Evolutionary conservation across 1,140 invertebrate species (phyloP).

Genomic region (Lanistes nyassanus): DNA sequence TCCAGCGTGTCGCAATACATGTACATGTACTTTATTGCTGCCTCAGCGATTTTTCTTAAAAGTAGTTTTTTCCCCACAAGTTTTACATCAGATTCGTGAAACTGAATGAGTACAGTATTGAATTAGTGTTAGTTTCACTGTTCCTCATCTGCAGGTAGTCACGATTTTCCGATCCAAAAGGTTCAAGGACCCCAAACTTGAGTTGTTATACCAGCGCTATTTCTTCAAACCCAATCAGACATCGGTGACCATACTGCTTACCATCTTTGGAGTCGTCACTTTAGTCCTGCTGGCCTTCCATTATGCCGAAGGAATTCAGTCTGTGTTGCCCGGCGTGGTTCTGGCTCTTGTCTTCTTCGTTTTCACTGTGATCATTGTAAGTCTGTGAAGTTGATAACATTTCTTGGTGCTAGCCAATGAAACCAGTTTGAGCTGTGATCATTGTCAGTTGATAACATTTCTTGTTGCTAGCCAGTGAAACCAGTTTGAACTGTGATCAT

Average conservation of each 20-base stretch:
- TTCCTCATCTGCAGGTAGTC: conserved; percentile 22
- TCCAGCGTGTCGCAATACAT: no score
- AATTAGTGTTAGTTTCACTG: conserved; percentile 27
- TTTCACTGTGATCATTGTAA: conserved; percentile 76
- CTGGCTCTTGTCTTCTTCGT: conserved; percentile 62
- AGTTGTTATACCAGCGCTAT: conserved; percentile 90
- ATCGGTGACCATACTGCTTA: conserved; percentile 85
- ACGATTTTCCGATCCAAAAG: conserved; percentile 52
- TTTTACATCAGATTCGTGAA: neutral
- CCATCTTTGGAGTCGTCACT: conserved; percentile 78
- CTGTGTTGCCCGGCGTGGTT: conserved; percentile 53
- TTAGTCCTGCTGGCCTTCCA: conserved; percentile 71
- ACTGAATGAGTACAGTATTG: no score
- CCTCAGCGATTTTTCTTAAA: neutral
- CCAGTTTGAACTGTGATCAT: no score
- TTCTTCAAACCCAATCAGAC: conserved; percentile 92
- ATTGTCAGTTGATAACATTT: no score
- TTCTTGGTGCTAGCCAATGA: no score
- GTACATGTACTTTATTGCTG: neutral
- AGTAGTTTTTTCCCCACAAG: neutral
- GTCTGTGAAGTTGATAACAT: no score
- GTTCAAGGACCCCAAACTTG: conserved; percentile 69
- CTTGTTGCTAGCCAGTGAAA: no score
- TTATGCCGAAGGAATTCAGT: conserved; percentile 57
- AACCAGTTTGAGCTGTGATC: no score